Conservation (phyloP, 1,140 invertebrate species). For the Drosophila sulfurigaster region DNA sequence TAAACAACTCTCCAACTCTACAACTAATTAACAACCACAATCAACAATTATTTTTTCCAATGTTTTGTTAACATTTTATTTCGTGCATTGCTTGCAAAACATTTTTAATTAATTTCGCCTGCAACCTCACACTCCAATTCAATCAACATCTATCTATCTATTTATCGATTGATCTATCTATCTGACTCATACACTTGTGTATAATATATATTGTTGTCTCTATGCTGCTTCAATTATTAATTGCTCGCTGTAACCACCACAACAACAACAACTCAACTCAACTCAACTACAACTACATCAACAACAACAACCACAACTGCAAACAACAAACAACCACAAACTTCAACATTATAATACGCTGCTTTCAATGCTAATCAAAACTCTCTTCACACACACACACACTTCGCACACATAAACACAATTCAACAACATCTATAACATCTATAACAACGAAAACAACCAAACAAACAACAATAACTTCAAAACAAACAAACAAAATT, state of each 20-base stretch:
- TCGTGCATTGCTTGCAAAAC: conserved; percentile 37
- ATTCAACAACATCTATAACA: conserved; percentile 43
- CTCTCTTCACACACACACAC: conserved; percentile 15
- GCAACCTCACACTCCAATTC: conserved; percentile 26
- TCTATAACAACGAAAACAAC: conserved; percentile 32
- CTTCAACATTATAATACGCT: conserved; percentile 48
- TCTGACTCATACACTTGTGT: conserved; percentile 36
- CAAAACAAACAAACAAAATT: conserved; percentile 54
- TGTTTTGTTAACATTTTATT: conserved; percentile 13
- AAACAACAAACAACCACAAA: conserved; percentile 43
- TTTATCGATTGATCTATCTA: conserved; percentile 29
- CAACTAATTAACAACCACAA: conserved; percentile 68
- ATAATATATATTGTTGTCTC: conserved; percentile 54
- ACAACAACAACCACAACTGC: conserved; percentile 31
- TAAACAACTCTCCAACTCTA: conserved; percentile 13
- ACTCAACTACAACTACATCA: conserved; percentile 29
- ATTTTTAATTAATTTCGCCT: conserved; percentile 58
- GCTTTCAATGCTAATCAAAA: conserved; percentile 44
- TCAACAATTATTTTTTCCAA: conserved; percentile 37
- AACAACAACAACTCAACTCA: conserved; percentile 29
- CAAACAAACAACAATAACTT: conserved; percentile 35
- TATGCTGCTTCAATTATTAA: conserved; percentile 58
- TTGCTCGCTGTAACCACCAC: conserved; percentile 55
- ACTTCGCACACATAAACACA: conserved; percentile 38
- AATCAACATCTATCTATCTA: conserved; percentile 30